phyloP scores from a whole-genome alignment of 2,888 invertebrate species.

The Fissipunctia ypsillon region DNA sequence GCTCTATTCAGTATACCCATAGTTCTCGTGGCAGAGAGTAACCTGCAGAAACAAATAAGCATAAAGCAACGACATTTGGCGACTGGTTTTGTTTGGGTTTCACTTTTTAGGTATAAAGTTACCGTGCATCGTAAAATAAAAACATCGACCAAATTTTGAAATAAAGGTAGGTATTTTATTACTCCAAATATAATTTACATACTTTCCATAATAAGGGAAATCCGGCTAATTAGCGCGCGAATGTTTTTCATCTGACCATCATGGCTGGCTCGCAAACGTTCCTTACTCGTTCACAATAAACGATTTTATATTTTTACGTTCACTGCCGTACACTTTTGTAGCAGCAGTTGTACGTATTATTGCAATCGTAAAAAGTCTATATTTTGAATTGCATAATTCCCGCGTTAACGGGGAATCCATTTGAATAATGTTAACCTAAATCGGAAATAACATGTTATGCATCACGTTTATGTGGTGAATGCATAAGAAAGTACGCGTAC shows the following conservation, averaged over 20 bases:
- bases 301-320: constrained; percentile 68
- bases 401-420: constrained; percentile 68
- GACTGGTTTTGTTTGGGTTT: constrained; percentile 53
- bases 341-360: constrained; percentile 61
- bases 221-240: constrained; percentile 77
- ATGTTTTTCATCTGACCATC: constrained; percentile 73
- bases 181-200: constrained; percentile 72
- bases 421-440: constrained; percentile 68
- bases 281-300: constrained; percentile 61
- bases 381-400: constrained; percentile 67
- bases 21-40: constrained; percentile 7
- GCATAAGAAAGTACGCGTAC: constrained; percentile 47
- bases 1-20: constrained; percentile 12
- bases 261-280: constrained; percentile 62
- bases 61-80: constrained; percentile 43
- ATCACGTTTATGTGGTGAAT: constrained; percentile 36
- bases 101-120: constrained; percentile 54
- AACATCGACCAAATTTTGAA: constrained; percentile 41
- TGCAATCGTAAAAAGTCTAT: constrained; percentile 62
- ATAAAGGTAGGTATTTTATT: constrained; percentile 60
- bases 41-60: constrained; percentile 32
- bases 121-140: constrained; percentile 50
- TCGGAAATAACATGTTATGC: constrained; percentile 51
- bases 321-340: constrained; percentile 68
- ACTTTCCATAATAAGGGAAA: constrained; percentile 76